Conservation (phyloP, 2,797 vertebrate species). For the Notolabrus celidotus region DNA sequence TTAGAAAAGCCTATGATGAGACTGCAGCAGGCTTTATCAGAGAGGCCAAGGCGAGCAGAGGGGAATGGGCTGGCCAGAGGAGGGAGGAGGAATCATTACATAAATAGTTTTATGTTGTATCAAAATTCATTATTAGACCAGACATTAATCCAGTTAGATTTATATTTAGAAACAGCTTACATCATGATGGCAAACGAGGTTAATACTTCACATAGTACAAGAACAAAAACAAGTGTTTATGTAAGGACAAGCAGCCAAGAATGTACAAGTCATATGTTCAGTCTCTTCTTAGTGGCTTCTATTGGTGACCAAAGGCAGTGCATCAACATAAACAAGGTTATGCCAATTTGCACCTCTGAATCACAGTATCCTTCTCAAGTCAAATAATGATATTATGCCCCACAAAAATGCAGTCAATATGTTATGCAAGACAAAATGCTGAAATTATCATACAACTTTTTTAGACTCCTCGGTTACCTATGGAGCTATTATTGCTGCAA, state of each 20-base stretch:
- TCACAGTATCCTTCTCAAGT: neutral
- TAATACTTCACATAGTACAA: constrained; percentile 45
- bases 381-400: too few relatives aligned
- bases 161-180: constrained; percentile 76
- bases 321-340: constrained; percentile 4
- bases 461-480: too few relatives aligned
- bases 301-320: constrained; percentile 4
- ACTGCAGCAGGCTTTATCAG: constrained; percentile 64
- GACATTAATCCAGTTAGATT: constrained; percentile 68
- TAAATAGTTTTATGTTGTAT: constrained; percentile 74
- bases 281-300: constrained; percentile 26
- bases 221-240: constrained; percentile 46
- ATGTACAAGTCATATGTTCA: constrained; percentile 2
- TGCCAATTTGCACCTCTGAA: neutral
- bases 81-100: constrained; percentile 49
- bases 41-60: constrained; percentile 54
- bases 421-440: neutral
- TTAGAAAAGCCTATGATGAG: constrained; percentile 58
- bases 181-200: constrained; percentile 60
- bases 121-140: constrained; percentile 64
- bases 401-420: neutral
- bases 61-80: neutral
- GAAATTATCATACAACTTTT: neutral
- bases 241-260: constrained; percentile 28
- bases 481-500: too few relatives aligned